These are phyloP conservation scores for Chiloscyllium plagiosum DNA, from an alignment of 2,113 vertebrate genomes.

Conservation along the genomic window DNA sequence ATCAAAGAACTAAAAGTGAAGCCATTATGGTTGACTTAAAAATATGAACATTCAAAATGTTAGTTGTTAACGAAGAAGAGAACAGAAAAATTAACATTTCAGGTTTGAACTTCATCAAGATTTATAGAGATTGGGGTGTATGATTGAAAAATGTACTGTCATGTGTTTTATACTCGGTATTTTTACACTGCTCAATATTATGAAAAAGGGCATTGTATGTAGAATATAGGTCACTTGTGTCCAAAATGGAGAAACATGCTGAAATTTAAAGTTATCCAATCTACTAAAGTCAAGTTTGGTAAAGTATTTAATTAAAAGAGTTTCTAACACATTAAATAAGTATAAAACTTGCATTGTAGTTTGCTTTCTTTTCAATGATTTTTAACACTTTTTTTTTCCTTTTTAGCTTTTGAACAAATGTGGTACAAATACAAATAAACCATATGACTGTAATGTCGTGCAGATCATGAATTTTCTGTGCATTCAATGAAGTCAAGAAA, in stretches of 20 bases:
- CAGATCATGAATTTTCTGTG: not conserved
- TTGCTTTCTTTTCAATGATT: not conserved
- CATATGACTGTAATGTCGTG: not conserved
- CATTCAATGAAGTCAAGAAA: not conserved
- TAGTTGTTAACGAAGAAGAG: not conserved
- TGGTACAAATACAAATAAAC: not conserved
- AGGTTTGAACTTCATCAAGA: not conserved
- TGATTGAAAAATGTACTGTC: not conserved
- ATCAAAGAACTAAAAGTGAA: not conserved
- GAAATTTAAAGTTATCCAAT: not conserved
- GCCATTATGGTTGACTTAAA: not conserved
- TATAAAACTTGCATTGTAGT: not conserved
- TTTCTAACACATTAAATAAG: not conserved
- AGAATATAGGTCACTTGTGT: not conserved
- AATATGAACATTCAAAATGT: not conserved
- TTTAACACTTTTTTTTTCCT: not conserved
- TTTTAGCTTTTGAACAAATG: constrained; percentile 2
- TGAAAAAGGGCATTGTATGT: not conserved
- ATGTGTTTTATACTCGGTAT: not conserved
- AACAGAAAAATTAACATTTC: not conserved
- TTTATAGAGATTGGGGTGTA: not conserved
- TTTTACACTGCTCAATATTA: not conserved
- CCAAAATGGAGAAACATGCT: not conserved
- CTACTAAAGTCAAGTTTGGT: not conserved
- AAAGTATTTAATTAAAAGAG: not conserved